Conservation (phyloP, 2,113 vertebrate species). For the Neopipo cinnamomea region DNA sequence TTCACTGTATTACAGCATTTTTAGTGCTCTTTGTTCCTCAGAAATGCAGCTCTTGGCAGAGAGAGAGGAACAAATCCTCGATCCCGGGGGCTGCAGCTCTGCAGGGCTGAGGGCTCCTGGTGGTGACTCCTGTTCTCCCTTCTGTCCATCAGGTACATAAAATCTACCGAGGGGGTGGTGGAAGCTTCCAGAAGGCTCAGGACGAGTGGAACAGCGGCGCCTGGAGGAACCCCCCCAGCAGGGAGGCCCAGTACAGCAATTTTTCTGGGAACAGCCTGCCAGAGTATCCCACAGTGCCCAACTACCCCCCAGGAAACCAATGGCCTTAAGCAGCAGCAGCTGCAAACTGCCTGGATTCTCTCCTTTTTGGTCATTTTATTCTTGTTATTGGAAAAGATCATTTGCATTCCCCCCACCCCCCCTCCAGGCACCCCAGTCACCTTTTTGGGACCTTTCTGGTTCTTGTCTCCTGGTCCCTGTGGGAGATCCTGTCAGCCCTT, state of each 20-base stretch:
- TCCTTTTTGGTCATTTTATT: slow-evolving; percentile 19
- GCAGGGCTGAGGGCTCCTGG: not conserved
- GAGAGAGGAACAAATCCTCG: not conserved
- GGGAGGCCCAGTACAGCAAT: slow-evolving; percentile 83
- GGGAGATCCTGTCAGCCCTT: not conserved
- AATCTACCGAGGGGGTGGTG: slow-evolving; percentile 87
- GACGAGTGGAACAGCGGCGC: slow-evolving; percentile 86
- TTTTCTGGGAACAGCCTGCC: slow-evolving; percentile 90
- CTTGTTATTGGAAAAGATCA: slow-evolving; percentile 19
- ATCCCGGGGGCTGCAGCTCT: not conserved
- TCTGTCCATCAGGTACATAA: slow-evolving; percentile 83
- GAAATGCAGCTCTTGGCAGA: not conserved
- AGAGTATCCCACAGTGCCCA: slow-evolving; percentile 91
- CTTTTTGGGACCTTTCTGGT: not conserved
- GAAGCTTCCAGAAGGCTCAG: slow-evolving; percentile 89
- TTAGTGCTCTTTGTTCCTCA: not conserved
- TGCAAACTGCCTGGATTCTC: slow-evolving; percentile 46
- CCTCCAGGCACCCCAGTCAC: not conserved
- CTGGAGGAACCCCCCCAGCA: slow-evolving; percentile 84
- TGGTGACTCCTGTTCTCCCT: not conserved
- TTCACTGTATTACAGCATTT: not conserved
- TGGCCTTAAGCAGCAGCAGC: slow-evolving; percentile 68
- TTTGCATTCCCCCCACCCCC: not conserved
- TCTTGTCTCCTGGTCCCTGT: not conserved
- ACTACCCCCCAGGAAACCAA: slow-evolving; percentile 77